phyloP scores from a whole-genome alignment of 2,113 vertebrate genomes.

The Sceloporus undulatus region DNA sequence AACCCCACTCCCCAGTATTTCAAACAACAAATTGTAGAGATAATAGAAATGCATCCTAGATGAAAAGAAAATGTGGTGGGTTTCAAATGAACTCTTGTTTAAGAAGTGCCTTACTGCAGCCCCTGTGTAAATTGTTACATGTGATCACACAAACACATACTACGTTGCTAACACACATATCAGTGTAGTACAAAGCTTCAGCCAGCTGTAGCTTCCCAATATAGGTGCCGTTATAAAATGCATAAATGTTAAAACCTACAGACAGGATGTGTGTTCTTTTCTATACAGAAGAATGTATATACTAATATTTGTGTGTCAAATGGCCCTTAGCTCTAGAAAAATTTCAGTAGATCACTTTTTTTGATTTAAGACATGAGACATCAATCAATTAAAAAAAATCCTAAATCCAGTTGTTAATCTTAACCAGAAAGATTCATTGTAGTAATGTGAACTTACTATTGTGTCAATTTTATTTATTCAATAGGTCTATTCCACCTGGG shows the following conservation, averaged over 20 bases:
- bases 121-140: neutral
- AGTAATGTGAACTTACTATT: no score
- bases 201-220: neutral
- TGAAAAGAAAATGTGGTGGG: neutral
- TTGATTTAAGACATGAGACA: neutral
- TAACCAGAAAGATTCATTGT: neutral
- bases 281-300: neutral
- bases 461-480: no score
- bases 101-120: neutral
- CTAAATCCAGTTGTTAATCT: neutral
- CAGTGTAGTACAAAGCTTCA: neutral
- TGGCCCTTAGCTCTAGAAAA: neutral
- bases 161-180: neutral
- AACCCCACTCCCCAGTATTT: neutral
- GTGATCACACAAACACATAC: neutral
- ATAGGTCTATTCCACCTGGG: no score
- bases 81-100: neutral
- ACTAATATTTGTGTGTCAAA: neutral
- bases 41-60: slow-evolving; percentile 22
- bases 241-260: neutral
- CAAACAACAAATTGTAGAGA: slow-evolving; percentile 28
- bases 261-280: neutral
- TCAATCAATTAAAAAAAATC: no score
- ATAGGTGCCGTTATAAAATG: neutral
- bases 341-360: neutral